Evolutionary conservation across 2,888 invertebrate species (phyloP).

Genomic region (Stenodera caucasica): DNA sequence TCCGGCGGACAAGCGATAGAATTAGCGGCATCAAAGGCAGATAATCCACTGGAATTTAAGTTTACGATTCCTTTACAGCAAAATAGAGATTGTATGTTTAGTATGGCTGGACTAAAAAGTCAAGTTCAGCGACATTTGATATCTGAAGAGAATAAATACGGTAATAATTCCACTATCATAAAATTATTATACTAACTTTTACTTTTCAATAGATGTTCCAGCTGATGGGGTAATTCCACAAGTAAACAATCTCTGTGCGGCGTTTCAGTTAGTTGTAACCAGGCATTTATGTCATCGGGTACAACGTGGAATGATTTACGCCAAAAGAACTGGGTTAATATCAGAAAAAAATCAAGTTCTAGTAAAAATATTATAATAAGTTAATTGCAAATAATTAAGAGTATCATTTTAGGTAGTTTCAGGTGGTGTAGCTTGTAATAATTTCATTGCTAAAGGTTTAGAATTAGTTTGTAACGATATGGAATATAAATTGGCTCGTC

Average conservation of each 20-base stretch:
- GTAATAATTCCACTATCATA: slow-evolving; percentile 37
- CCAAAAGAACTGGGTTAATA: slow-evolving; percentile 64
- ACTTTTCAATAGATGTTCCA: slow-evolving; percentile 55
- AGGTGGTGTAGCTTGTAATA: slow-evolving; percentile 96
- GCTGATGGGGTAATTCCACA: slow-evolving; percentile 75
- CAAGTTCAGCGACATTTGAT: slow-evolving; percentile 60
- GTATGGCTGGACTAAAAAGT: slow-evolving; percentile 82
- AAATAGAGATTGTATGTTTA: slow-evolving; percentile 84
- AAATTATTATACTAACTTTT: not conserved
- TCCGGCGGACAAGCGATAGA: slow-evolving; percentile 89
- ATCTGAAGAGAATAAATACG: slow-evolving; percentile 63
- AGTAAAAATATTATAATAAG: no score
- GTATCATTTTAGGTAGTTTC: slow-evolving; percentile 75
- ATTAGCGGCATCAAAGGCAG: slow-evolving; percentile 69
- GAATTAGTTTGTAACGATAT: slow-evolving; percentile 66
- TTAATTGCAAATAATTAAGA: no score
- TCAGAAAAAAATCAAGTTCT: slow-evolving; percentile 62
- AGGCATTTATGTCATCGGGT: slow-evolving; percentile 81
- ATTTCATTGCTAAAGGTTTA: slow-evolving; percentile 74
- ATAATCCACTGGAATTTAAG: slow-evolving; percentile 65
- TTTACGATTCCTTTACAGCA: slow-evolving; percentile 68
- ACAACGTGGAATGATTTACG: slow-evolving; percentile 80
- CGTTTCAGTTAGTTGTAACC: slow-evolving; percentile 72
- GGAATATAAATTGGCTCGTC: slow-evolving; percentile 70
- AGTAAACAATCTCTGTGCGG: slow-evolving; percentile 82